Conservation (phyloP, 2,888 invertebrate species). For the Taenaris catops region DNA sequence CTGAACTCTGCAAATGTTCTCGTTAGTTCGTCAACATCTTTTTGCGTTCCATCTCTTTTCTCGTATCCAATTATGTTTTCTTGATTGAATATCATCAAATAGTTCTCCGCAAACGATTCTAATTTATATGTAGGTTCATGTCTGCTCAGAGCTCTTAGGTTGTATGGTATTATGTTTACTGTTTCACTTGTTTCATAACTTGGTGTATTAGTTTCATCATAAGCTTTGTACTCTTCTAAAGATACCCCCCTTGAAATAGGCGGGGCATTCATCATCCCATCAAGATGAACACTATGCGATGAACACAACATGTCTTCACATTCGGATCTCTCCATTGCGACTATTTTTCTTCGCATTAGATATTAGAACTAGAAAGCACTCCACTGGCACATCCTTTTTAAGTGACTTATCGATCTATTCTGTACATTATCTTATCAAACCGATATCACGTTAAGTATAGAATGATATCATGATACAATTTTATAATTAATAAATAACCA, state of each 20-base stretch:
- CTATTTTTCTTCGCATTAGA: background rate
- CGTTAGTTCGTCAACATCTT: slow-evolving; percentile 43
- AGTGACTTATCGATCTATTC: slow-evolving; percentile 12
- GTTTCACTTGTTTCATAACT: slow-evolving; percentile 11
- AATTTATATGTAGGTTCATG: slow-evolving; percentile 48
- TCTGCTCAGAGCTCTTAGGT: slow-evolving; percentile 39
- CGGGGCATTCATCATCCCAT: slow-evolving; percentile 4
- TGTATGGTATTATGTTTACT: slow-evolving; percentile 15
- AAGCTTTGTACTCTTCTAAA: slow-evolving; percentile 3
- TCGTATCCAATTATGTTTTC: slow-evolving; percentile 39
- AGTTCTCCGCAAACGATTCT: slow-evolving; percentile 53
- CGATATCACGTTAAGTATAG: slow-evolving; percentile 6
- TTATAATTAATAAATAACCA: slow-evolving; percentile 11
- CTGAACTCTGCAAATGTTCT: slow-evolving; percentile 44
- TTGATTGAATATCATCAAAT: slow-evolving; percentile 56
- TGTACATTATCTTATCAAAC: slow-evolving; percentile 16
- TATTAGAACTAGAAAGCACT: background rate
- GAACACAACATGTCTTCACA: background rate
- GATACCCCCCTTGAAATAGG: slow-evolving; percentile 2
- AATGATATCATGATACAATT: slow-evolving; percentile 6
- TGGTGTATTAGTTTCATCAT: slow-evolving; percentile 9
- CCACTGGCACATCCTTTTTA: slow-evolving; percentile 4
- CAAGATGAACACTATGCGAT: too few relatives aligned
- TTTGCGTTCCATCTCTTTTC: slow-evolving; percentile 46
- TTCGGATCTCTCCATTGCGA: slow-evolving; percentile 1